Base-by-base conservation (phyloP, 2,888 invertebrate genomes). In the Dynastes hyllus region DNA sequence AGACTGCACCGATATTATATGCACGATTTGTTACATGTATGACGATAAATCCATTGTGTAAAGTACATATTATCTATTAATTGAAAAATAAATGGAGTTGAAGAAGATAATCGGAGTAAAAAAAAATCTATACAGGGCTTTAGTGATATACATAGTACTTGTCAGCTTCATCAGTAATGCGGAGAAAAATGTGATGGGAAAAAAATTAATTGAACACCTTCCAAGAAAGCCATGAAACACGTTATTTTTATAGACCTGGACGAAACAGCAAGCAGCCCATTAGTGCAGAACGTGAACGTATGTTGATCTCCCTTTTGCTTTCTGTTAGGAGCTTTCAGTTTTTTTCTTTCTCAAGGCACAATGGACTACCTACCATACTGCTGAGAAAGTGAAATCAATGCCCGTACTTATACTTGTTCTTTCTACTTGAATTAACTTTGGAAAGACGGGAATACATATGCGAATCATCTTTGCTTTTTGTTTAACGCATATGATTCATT, bases 191-290 rank as follows among this genome's bases (percentile, higher is more conserved):
- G 55, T 37, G n/a, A 2, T n/a, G 11, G 37, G n/a, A 55, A 55
- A 71, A 71, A 55, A 55, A 55, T 55, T 70, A 37, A 71, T 71
- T 71, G 55, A 55, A 71, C n/a, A 16, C 71, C 32, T 71, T 71
- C 71, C 37, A 37, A 71, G 55, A 55, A 71, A 71, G 37, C 55
- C 8, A 55, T 71, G 16, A 71, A 71, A 55, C 53, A 71, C 22
- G 55, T 16, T 71, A 8, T 45, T 45, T 71, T 71, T 71, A 71
- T 71, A 71, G 71, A 27, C 51, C 69, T 16, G 51, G 50, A 55
- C 70, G 32, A 70, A 70, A 70, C 53, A 69, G 67, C 67, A 53
- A 71, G 53, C 37, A 55, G 32, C 9, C 37, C 29, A 53, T 71
- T 71, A 71, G 16, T 37, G 71, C 37, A 50, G 53, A 53, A 71